Evolutionary conservation across 2,888 invertebrate species (phyloP), one percentile per base, ranked within the genome.

Genomic region (Drosophila picticornis): DNA sequence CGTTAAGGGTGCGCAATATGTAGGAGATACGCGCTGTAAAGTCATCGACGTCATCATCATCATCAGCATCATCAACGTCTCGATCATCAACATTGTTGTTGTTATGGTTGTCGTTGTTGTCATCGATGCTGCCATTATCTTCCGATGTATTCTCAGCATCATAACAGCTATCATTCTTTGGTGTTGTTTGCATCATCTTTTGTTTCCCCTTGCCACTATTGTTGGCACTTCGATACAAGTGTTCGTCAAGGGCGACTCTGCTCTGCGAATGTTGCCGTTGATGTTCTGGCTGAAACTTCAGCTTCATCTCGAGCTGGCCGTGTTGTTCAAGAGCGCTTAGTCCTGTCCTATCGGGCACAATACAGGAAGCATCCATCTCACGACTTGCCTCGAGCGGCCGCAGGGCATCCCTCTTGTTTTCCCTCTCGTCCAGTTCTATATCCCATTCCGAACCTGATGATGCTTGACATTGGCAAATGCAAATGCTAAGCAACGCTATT

Each of bases 1-100:
- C 19, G 4, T 60, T 19, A 1, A 83, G 38, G 0, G 43, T 0
- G 2, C 27, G 16, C n/a, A 83, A 25, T 2, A 80, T 13, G 19
- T 72, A 65, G 25, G 46, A 22, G 7, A 80, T 13, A 2, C 70
- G 73, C 0, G 31, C 31, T 10, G 22, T n/a, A 22, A 78, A 57
- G 0, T 48, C 22, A n/a, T n/a, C n/a, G n/a, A n/a, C n/a, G n/a
- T n/a, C n/a, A n/a, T n/a, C n/a, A n/a, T n/a, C 27, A 2, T 38
- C 19, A 19, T 27, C 11, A 6, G 4, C 19, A 27, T 25, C 16
- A 19, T 52, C 40, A 4, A 52, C 10, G 0, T 19, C 5, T 2
- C 43, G 40, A 4, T 40, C 13, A 11, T 36, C 16, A 3, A 51
- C 16, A n/a, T 25, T 48, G 0, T n/a, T 58, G 10, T 46, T 19